Evolutionary conservation across 2,888 invertebrate genomes (phyloP).

Genomic region (Epicampocera succincta): DNA sequence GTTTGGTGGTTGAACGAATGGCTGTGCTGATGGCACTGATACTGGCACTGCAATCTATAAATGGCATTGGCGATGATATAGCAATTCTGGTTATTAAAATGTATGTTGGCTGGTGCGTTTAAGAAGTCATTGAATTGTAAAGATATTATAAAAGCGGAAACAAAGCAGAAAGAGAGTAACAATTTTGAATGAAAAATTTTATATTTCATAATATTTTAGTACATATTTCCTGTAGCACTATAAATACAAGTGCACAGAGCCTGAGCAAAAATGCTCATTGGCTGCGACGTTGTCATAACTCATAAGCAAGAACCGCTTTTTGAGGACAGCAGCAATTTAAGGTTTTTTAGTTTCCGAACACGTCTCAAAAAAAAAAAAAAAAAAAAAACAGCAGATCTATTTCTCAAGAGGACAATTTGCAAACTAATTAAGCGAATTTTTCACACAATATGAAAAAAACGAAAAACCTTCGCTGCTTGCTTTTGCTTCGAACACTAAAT

Average conservation of each 20-base stretch:
- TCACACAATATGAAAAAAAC: no score
- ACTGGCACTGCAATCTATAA: slow-evolving; percentile 43
- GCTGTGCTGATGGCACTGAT: slow-evolving; percentile 17
- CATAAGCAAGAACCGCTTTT: no score
- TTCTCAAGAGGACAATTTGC: no score
- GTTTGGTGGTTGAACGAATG: slow-evolving; percentile 13
- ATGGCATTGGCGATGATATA: slow-evolving; percentile 56
- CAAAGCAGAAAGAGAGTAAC: slow-evolving; percentile 48
- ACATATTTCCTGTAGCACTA: slow-evolving; percentile 20
- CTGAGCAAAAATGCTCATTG: no score
- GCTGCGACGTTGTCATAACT: no score
- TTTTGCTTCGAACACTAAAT: background rate
- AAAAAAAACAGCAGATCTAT: no score
- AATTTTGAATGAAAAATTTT: background rate
- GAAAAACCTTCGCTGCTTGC: no score
- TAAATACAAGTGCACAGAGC: background rate
- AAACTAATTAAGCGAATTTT: no score
- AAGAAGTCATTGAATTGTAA: slow-evolving; percentile 71
- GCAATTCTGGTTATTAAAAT: slow-evolving; percentile 59
- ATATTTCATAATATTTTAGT: slow-evolving; percentile 28
- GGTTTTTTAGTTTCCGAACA: no score
- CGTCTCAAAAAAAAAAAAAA: no score
- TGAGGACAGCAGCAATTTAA: no score
- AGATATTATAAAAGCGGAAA: slow-evolving; percentile 69
- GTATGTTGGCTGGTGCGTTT: slow-evolving; percentile 59